Evolutionary conservation across 2,888 invertebrate genomes (phyloP).

Genomic region (Chloroclysta siterata): DNA sequence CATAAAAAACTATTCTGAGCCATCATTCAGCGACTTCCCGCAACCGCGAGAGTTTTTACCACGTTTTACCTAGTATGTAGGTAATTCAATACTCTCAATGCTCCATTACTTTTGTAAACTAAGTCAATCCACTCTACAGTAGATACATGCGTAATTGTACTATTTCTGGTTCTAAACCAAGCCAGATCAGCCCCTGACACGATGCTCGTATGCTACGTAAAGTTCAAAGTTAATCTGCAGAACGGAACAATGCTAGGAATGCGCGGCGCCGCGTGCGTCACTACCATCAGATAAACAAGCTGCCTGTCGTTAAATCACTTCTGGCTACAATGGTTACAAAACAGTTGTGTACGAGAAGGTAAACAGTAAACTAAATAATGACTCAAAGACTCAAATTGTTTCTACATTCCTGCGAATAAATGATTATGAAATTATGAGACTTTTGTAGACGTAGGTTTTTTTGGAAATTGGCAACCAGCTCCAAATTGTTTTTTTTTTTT

Average conservation of each 20-base stretch:
- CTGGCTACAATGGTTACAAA: constrained; percentile 10
- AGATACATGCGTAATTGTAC: background rate
- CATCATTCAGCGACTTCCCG: background rate
- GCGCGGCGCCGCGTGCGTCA: constrained; percentile 19
- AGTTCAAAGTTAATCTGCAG: constrained; percentile 24
- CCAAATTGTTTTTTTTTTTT: too few species aligned
- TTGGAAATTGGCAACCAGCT: too few species aligned
- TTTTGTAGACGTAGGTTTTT: too few species aligned
- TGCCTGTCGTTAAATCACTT: constrained; percentile 11
- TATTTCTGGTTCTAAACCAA: constrained; percentile 1
- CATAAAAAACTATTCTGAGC: too few species aligned
- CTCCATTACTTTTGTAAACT: too few species aligned
- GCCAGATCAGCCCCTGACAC: constrained; percentile 4
- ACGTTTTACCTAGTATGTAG: too few species aligned
- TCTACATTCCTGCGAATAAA: too few species aligned
- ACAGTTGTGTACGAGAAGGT: background rate
- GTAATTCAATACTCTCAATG: too few species aligned
- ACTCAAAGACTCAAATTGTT: background rate
- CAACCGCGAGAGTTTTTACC: too few species aligned
- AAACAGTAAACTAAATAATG: background rate
- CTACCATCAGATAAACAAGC: constrained; percentile 44
- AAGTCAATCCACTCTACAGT: background rate
- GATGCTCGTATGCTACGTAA: constrained; percentile 7
- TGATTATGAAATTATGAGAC: too few species aligned
- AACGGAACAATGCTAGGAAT: constrained; percentile 15